A percentile compares a stretch with the other conserved stretches of the same genome.
These are phyloP conservation scores for Harpalus rufipes DNA, from an alignment of 2,888 invertebrate genomes.

Conservation along the genomic window DNA sequence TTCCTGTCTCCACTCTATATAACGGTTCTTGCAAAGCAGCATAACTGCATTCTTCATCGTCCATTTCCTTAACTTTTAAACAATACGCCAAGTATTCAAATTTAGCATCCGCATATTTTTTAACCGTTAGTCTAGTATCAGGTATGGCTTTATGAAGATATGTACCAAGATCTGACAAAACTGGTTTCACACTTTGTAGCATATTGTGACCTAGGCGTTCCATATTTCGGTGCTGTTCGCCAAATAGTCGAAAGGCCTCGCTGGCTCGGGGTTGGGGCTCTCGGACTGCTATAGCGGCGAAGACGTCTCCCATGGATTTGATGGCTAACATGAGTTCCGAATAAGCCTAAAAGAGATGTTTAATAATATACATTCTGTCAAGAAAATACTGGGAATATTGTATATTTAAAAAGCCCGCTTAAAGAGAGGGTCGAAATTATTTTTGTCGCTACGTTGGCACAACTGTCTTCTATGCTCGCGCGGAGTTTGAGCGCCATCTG, in stretches of 20 bases:
- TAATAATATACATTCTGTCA: no score
- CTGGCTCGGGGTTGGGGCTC: slow-evolving; percentile 97
- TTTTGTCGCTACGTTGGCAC: no score
- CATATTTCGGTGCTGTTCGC: slow-evolving; percentile 94
- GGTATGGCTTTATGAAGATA: slow-evolving; percentile 99
- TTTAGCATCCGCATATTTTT: slow-evolving; percentile 98
- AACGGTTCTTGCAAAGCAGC: slow-evolving; percentile 95
- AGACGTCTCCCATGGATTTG: slow-evolving; percentile 95
- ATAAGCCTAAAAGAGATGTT: slow-evolving; percentile 81
- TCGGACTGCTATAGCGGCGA: slow-evolving; percentile 95
- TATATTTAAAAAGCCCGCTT: no score
- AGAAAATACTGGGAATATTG: no score
- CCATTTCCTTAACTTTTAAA: slow-evolving; percentile 99
- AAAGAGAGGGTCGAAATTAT: no score
- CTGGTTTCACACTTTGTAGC: slow-evolving; percentile 94
- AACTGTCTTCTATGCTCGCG: no score
- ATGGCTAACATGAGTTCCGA: slow-evolving; percentile 94
- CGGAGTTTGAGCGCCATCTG: no score
- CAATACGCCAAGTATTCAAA: slow-evolving; percentile 99
- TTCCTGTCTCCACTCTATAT: slow-evolving; percentile 98
- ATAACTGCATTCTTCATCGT: slow-evolving; percentile 98
- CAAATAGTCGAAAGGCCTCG: slow-evolving; percentile 96
- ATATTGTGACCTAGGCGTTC: slow-evolving; percentile 94
- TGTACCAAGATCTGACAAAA: slow-evolving; percentile 96
- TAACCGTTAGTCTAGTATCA: slow-evolving; percentile 97